These are phyloP conservation scores for Acronicta psi DNA, from an alignment of 2,888 invertebrate genomes.

Conservation along the genomic window DNA sequence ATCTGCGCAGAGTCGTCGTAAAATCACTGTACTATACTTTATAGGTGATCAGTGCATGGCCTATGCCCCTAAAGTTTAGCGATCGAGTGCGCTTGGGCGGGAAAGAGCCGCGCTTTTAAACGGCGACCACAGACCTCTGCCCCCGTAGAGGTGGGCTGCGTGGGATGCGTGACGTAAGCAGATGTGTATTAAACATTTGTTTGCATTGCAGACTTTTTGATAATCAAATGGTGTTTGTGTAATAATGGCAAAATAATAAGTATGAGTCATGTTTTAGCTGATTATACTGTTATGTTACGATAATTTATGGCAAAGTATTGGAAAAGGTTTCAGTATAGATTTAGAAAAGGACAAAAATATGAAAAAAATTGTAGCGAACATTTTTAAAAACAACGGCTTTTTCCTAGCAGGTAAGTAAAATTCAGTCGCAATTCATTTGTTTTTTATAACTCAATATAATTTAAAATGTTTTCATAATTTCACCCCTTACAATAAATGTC, in stretches of 20 bases:
- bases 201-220: slow-evolving; percentile 19
- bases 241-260: slow-evolving; percentile 8
- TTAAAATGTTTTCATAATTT: too few species aligned
- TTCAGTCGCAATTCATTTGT: too few species aligned
- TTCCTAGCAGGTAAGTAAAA: too few species aligned
- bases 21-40: slow-evolving; percentile 24
- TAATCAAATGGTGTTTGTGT: slow-evolving; percentile 5
- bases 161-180: slow-evolving; percentile 69
- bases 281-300: neutral
- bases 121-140: slow-evolving; percentile 69
- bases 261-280: neutral
- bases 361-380: too few species aligned
- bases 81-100: slow-evolving; percentile 79
- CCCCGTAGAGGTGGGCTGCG: slow-evolving; percentile 59
- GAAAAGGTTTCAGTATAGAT: neutral
- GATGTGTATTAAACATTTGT: slow-evolving; percentile 20
- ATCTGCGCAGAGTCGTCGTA: slow-evolving; percentile 16
- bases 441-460: too few species aligned
- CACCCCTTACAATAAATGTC: too few species aligned
- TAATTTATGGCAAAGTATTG: too few species aligned
- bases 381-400: too few species aligned
- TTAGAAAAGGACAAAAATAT: too few species aligned
- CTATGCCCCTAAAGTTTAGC: slow-evolving; percentile 60
- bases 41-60: slow-evolving; percentile 59
- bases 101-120: slow-evolving; percentile 80